phyloP scores from a whole-genome alignment of 2,113 vertebrate genomes.

The Chelonoidis abingdonii region DNA sequence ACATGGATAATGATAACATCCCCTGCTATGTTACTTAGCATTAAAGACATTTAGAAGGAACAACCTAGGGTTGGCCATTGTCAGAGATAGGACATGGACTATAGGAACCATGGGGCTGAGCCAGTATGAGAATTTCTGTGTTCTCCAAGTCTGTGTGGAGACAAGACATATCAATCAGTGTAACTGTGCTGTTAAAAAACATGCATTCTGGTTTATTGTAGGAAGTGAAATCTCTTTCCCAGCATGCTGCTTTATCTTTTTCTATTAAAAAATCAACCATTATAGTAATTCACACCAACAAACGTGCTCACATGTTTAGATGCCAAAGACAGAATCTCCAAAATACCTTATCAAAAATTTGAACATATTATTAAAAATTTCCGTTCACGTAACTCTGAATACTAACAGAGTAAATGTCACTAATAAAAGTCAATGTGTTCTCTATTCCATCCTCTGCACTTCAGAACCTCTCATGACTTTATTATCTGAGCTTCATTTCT shows the following conservation, averaged over 20 bases:
- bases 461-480: neutral
- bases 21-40: neutral
- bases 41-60: neutral
- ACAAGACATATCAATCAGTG: neutral
- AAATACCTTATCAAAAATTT: neutral
- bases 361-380: neutral
- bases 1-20: neutral
- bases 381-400: neutral
- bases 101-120: neutral
- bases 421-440: neutral
- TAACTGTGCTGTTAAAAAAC: neutral
- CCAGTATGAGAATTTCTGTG: neutral
- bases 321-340: neutral
- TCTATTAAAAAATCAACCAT: neutral
- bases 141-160: neutral
- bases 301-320: conserved; percentile 13
- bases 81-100: neutral
- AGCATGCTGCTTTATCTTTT: neutral
- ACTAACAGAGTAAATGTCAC: conserved; percentile 8
- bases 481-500: neutral
- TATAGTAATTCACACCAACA: neutral
- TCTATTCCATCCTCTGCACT: neutral
- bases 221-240: neutral
- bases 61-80: neutral
- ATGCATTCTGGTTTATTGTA: neutral